These are phyloP conservation scores for Irena cyanogastra DNA, from an alignment of 2,113 vertebrate species.

Conservation along the genomic window DNA sequence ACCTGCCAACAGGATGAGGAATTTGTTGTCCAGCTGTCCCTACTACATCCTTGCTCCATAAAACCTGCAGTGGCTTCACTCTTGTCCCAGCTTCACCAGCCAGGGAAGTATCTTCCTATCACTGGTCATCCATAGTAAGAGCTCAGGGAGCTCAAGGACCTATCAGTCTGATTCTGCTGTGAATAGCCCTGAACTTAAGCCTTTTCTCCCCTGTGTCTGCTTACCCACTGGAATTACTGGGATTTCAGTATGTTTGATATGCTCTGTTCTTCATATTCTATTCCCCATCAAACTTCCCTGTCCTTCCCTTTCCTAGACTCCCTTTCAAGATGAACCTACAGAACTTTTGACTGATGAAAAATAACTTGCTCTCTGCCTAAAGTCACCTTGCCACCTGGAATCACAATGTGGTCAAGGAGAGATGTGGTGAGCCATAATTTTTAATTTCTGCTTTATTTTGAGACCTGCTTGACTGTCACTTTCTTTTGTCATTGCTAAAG, in stretches of 20 bases:
- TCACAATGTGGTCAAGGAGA: background rate
- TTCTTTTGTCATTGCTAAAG: background rate
- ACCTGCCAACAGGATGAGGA: background rate
- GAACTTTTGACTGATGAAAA: background rate
- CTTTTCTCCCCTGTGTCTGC: background rate
- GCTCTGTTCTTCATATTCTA: background rate
- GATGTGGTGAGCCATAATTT: background rate
- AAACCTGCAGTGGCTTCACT: background rate
- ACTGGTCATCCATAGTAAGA: background rate
- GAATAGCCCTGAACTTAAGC: background rate
- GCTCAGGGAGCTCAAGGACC: background rate
- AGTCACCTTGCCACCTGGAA: background rate
- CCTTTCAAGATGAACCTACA: background rate
- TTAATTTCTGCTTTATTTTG: background rate
- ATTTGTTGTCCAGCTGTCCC: background rate
- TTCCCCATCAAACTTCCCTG: background rate
- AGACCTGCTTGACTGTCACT: background rate
- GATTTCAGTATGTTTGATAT: background rate
- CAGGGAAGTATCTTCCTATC: background rate
- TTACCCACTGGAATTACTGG: background rate
- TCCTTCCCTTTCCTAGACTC: background rate
- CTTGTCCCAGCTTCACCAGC: background rate
- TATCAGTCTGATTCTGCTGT: background rate
- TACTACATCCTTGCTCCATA: background rate
- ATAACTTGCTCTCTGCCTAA: background rate